Base-by-base conservation (phyloP, 1,140 invertebrate genomes). In the Panulirus ornatus region DNA sequence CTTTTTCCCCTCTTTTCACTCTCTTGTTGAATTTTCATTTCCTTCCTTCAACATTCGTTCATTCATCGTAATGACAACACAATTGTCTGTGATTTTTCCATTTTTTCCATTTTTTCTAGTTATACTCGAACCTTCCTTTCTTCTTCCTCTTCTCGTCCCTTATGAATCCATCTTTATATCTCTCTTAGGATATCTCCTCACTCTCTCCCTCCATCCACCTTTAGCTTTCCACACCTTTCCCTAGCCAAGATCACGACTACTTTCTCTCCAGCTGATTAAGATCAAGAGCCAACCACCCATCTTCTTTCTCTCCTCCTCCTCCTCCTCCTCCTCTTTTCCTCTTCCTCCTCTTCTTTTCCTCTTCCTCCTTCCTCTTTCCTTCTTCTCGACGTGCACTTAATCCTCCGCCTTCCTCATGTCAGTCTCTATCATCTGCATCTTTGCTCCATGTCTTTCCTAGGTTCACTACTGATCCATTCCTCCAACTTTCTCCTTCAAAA, bases 201-300 rank as follows among this genome's bases (percentile, higher is more conserved):
- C 54, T 82, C 44, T 27, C 34, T 40, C 36, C 71, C 42, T 16
- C 30, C 82, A 66, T 82, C 34, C 70, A 11, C 5, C 54, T 58
- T 71, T n/a, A 66, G 42, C 54, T 88, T 27, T 63, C 63, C 42
- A 51, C n/a, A 82, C 70, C 11, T 22, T 30, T 38, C 27, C 3
- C 27, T 82, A 47, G 14, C 19, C n/a, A n/a, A n/a, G n/a, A n/a
- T n/a, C n/a, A n/a, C n/a, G n/a, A n/a, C n/a, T n/a, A n/a, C n/a
- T n/a, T n/a, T n/a, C n/a, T n/a, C n/a, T n/a, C n/a, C n/a, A n/a
- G n/a, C n/a, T n/a, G n/a, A n/a, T n/a, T n/a, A n/a, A n/a, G n/a
- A n/a, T n/a, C n/a, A n/a, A n/a, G n/a, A n/a, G n/a, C n/a, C n/a
- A n/a, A n/a, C n/a, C n/a, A n/a, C n/a, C 47, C 38, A 9, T 75